These are phyloP conservation scores for Amphimallon solstitiale DNA, from an alignment of 2,888 invertebrate species.

Conservation along the genomic window DNA sequence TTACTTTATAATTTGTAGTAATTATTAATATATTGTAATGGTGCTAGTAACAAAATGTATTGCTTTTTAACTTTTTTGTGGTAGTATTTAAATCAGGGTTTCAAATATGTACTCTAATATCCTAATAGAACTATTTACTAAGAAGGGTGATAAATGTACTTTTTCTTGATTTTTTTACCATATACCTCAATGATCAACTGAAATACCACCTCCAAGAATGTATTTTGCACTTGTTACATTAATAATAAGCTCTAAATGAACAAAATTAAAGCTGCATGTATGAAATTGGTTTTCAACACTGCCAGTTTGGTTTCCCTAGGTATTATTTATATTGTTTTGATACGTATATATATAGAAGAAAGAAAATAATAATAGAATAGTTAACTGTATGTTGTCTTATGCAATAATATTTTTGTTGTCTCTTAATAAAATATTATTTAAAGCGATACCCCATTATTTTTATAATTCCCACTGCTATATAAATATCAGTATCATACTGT, in stretches of 20 bases:
- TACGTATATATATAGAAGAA: slow-evolving; percentile 3
- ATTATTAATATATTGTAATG: slow-evolving; percentile 51
- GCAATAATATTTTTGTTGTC: slow-evolving; percentile 19
- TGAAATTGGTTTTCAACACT: slow-evolving; percentile 14
- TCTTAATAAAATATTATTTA: slow-evolving; percentile 26
- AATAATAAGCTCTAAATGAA: slow-evolving; percentile 5
- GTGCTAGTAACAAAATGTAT: slow-evolving; percentile 57
- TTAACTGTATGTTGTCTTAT: slow-evolving; percentile 24
- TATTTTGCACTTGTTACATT: not conserved
- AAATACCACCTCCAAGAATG: slow-evolving; percentile 27
- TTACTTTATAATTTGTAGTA: slow-evolving; percentile 45
- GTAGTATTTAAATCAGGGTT: slow-evolving; percentile 41
- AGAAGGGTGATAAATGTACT: not conserved
- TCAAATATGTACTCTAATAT: slow-evolving; percentile 30
- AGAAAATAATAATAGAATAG: slow-evolving; percentile 5
- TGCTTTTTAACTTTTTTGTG: slow-evolving; percentile 48
- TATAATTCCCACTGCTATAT: slow-evolving; percentile 11
- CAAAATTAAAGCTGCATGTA: not conserved
- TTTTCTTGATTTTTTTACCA: not conserved
- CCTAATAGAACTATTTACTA: not conserved
- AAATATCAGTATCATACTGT: not conserved
- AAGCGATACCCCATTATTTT: slow-evolving; percentile 7
- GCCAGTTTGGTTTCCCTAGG: not conserved
- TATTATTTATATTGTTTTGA: not conserved
- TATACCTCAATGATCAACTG: not conserved